Evolutionary conservation across 1,140 invertebrate species (phyloP).

Genomic region (Nebria ingens): DNA sequence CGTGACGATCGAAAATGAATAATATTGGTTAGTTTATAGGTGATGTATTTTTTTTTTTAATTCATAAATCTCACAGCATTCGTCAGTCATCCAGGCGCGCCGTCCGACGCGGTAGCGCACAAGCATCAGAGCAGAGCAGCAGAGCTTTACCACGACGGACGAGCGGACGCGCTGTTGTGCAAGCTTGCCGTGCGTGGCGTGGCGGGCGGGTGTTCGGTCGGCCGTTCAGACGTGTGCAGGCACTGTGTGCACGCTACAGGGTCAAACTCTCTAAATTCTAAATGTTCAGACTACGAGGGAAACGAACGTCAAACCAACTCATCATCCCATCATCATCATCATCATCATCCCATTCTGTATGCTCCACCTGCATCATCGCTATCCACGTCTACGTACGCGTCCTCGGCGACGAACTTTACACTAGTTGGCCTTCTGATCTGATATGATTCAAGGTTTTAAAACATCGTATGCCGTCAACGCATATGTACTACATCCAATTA

Average conservation of each 20-base stretch:
- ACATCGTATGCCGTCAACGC: no score
- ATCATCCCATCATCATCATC: slow-evolving; percentile 17
- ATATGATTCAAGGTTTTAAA: no score
- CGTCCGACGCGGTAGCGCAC: neutral
- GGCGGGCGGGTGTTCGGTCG: neutral
- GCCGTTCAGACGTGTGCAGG: slow-evolving; percentile 5
- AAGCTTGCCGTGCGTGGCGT: slow-evolving; percentile 11
- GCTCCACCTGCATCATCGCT: slow-evolving; percentile 17
- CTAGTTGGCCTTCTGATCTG: no score
- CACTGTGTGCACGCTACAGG: slow-evolving; percentile 13
- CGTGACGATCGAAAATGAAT: neutral
- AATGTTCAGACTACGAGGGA: neutral
- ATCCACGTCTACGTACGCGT: neutral
- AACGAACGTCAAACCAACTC: slow-evolving; percentile 5
- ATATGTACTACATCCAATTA: no score
- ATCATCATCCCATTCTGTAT: slow-evolving; percentile 30
- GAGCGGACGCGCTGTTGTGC: neutral
- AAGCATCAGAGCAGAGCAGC: neutral
- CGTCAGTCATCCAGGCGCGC: slow-evolving; percentile 1
- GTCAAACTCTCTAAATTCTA: slow-evolving; percentile 4
- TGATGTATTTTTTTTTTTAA: neutral
- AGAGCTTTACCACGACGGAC: neutral
- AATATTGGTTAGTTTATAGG: neutral
- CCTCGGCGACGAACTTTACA: no score
- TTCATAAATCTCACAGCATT: slow-evolving; percentile 6